A percentile compares a stretch with the other conserved stretches of the same genome.
Evolutionary conservation across 2,797 vertebrate genomes (phyloP).

Genomic region (Pachyuromys duprasi): DNA sequence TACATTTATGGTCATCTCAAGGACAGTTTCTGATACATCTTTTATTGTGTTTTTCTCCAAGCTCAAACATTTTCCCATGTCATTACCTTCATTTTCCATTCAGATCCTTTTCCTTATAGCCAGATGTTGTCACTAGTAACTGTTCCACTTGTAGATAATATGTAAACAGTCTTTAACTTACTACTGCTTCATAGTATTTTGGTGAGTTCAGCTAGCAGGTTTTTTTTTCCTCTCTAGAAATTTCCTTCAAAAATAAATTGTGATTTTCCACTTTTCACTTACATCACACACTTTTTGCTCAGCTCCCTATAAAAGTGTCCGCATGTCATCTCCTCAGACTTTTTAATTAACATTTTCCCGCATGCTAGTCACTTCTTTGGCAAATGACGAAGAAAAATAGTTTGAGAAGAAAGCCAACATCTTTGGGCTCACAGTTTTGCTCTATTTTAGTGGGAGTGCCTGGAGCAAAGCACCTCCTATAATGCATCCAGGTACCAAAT

Average conservation of each 20-base stretch:
- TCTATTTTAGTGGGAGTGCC: too few species aligned
- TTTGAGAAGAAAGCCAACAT: background rate
- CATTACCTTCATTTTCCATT: background rate
- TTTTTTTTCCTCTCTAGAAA: conserved; percentile 63
- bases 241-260: conserved; percentile 36
- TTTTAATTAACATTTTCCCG: conserved; percentile 21
- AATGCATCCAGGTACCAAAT: background rate
- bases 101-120: background rate
- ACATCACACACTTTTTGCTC: background rate
- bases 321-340: background rate
- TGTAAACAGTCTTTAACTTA: background rate
- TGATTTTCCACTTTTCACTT: background rate
- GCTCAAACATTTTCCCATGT: background rate
- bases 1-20: background rate
- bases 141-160: conserved; percentile 50
- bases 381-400: background rate
- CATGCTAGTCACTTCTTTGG: background rate
- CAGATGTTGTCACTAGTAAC: background rate
- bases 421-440: background rate
- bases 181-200: background rate
- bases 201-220: background rate
- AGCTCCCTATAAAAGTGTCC: background rate
- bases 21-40: background rate
- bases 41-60: background rate
- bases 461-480: background rate